Conservation (phyloP, 2,113 vertebrate genomes). For the Microcebus tavaratra region DNA sequence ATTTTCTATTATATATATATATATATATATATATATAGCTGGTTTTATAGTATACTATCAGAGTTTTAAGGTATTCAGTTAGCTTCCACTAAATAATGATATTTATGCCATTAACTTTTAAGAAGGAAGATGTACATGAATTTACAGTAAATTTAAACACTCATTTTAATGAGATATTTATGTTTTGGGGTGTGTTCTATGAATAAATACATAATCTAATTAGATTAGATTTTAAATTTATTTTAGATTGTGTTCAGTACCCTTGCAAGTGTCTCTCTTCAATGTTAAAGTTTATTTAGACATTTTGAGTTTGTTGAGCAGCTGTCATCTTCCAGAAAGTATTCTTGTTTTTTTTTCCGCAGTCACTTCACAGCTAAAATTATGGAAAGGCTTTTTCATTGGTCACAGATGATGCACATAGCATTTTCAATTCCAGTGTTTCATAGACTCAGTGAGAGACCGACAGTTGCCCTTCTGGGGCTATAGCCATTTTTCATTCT, state of each 20-base stretch:
- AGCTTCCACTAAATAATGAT: constrained; percentile 34
- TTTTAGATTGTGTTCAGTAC: constrained; percentile 35
- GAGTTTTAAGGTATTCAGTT: constrained; percentile 17
- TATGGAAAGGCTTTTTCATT: constrained; percentile 53
- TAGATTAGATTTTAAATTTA: constrained; percentile 45
- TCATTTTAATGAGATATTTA: constrained; percentile 53
- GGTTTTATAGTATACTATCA: constrained; percentile 9
- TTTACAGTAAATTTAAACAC: constrained; percentile 50
- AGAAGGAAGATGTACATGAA: constrained; percentile 4
- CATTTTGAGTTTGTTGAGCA: constrained; percentile 16
- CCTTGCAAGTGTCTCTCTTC: constrained; percentile 21
- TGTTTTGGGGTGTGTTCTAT: neutral
- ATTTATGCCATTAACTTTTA: constrained; percentile 54
- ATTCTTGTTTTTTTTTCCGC: neutral
- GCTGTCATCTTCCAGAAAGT: constrained; percentile 51
- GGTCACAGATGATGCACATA: constrained; percentile 62
- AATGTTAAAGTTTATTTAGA: constrained; percentile 17
- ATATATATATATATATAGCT: neutral
- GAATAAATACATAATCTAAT: constrained; percentile 43
- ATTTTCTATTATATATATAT: constrained; percentile 6
- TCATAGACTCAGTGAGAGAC: constrained; percentile 45
- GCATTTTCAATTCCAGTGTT: constrained; percentile 59
- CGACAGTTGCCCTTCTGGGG: constrained; percentile 64
- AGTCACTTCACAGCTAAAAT: constrained; percentile 49
- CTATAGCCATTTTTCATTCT: constrained; percentile 64